phyloP scores from a whole-genome alignment of 2,797 vertebrate genomes.

The Pangasius krempfi region DNA sequence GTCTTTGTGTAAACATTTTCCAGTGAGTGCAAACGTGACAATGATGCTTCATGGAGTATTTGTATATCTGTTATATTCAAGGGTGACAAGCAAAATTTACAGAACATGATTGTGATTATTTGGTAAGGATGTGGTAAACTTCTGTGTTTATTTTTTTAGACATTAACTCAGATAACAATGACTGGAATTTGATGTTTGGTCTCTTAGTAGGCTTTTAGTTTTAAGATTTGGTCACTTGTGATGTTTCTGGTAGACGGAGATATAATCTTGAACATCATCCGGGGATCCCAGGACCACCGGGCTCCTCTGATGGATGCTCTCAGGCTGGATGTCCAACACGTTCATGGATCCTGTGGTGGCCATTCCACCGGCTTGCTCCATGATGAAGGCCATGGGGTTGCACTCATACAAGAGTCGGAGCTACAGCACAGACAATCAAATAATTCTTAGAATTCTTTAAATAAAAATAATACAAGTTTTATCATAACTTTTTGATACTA shows the following conservation, averaged over 20 bases:
- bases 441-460: not conserved
- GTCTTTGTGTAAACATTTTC: not conserved
- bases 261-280: conserved; percentile 89
- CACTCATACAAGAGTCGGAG: conserved; percentile 93
- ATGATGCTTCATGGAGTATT: not conserved
- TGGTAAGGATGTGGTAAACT: not conserved
- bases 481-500: not conserved
- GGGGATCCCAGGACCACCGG: conserved; percentile 88
- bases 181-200: conserved; percentile 19
- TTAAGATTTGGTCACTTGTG: conserved; percentile 58
- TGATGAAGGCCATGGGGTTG: conserved; percentile 94
- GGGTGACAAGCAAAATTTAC: not conserved
- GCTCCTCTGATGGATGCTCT: conserved; percentile 84
- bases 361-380: conserved; percentile 92
- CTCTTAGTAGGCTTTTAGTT: not conserved
- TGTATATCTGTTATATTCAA: not conserved
- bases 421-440: conserved; percentile 66
- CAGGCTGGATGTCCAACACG: conserved; percentile 88
- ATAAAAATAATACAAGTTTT: not conserved
- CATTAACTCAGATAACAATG: not conserved
- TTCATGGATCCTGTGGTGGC: conserved; percentile 86
- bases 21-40: not conserved
- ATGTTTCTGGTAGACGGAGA: conserved; percentile 84
- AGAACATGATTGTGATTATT: not conserved
- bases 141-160: not conserved